A percentile compares a stretch with the other conserved stretches of the same genome.
These are phyloP conservation scores for Druon quercuslanigerum DNA, from an alignment of 1,140 invertebrate species.

Conservation along the genomic window DNA sequence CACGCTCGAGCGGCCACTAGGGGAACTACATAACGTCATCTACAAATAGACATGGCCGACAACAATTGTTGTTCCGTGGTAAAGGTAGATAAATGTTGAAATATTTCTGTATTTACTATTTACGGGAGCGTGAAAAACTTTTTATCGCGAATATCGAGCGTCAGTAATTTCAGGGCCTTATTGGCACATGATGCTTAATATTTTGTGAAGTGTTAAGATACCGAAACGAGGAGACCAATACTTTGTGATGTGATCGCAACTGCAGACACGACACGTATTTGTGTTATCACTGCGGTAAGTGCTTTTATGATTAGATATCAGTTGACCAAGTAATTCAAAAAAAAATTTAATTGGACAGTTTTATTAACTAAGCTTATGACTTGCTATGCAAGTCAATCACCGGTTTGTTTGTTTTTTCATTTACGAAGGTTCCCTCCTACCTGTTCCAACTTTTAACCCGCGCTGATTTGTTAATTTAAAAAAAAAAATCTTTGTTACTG, in stretches of 20 bases:
- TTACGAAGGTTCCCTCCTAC: neutral
- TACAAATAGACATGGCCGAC: slow-evolving; percentile 46
- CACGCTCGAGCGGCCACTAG: slow-evolving; percentile 34
- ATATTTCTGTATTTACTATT: slow-evolving; percentile 27
- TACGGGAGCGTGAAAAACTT: neutral
- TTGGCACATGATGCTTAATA: neutral
- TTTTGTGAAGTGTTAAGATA: neutral
- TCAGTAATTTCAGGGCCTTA: neutral
- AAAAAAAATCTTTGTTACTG: no score
- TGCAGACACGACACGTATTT: neutral
- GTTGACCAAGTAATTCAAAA: neutral
- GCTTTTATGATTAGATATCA: slow-evolving; percentile 15
- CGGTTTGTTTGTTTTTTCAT: neutral
- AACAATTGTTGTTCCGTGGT: slow-evolving; percentile 40
- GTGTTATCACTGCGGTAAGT: slow-evolving; percentile 24
- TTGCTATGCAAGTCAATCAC: neutral
- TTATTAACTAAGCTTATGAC: neutral
- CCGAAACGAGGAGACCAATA: neutral
- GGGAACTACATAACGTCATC: slow-evolving; percentile 45
- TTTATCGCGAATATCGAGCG: neutral
- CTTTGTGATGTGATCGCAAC: slow-evolving; percentile 9
- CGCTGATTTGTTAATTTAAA: neutral
- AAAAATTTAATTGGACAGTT: neutral
- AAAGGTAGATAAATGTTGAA: slow-evolving; percentile 41
- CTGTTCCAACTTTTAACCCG: slow-evolving; percentile 2